Conservation (phyloP, 2,113 vertebrate species). For the Paramisgurnus dabryanus region DNA sequence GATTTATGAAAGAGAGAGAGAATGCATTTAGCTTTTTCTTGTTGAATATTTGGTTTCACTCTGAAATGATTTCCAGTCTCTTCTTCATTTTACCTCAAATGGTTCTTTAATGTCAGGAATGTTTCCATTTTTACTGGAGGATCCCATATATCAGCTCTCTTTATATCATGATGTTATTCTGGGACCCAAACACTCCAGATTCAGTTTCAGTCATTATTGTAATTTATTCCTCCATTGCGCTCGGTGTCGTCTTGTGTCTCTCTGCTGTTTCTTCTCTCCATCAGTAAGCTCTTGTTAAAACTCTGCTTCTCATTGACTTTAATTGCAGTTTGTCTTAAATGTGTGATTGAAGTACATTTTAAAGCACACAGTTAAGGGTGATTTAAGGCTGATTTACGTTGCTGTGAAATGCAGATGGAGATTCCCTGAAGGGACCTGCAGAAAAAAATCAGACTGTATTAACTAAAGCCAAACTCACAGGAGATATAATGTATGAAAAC, state of each 20-base stretch:
- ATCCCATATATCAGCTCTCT: background rate
- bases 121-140: background rate
- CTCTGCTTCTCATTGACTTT: constrained; percentile 27
- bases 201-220: constrained; percentile 12
- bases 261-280: background rate
- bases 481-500: background rate
- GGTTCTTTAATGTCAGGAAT: background rate
- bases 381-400: constrained; percentile 17
- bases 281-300: constrained; percentile 27
- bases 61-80: background rate
- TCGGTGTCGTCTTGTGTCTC: background rate
- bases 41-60: background rate
- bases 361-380: constrained; percentile 34
- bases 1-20: too few species aligned
- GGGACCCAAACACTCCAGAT: background rate
- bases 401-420: constrained; percentile 32
- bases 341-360: constrained; percentile 31
- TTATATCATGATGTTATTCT: constrained; percentile 11
- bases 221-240: background rate
- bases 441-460: constrained; percentile 1
- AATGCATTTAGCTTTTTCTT: too few species aligned
- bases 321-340: constrained; percentile 37
- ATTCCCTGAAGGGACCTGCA: constrained; percentile 16
- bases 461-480: background rate
- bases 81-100: background rate